phyloP scores from a whole-genome alignment of 2,113 vertebrate species.

The chimpanzee (Pan troglodytes) region NHGRI_mPanTro3-v2.1_pri NC_072398.2:178064501-178065000 shows the following conservation, averaged over 20 bases:
- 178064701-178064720: background rate
- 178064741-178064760: background rate
- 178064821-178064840: background rate
- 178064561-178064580: background rate
- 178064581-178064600: background rate
- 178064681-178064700: background rate
- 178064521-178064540: background rate
- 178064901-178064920: background rate
- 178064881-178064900: background rate
- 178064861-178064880: background rate
- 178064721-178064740: background rate
- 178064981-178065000: background rate
- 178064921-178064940: background rate
- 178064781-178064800: background rate
- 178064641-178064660: background rate
- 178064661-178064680: background rate
- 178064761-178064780: background rate
- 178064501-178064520: too few relatives aligned
- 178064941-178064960: background rate
- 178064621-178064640: background rate
- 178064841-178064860: background rate
- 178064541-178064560: background rate
- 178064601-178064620: background rate
- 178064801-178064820: background rate
- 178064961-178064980: background rate